phyloP scores from a whole-genome alignment of 2,113 vertebrate genomes.

The Lophotis ruficrista region DNA sequence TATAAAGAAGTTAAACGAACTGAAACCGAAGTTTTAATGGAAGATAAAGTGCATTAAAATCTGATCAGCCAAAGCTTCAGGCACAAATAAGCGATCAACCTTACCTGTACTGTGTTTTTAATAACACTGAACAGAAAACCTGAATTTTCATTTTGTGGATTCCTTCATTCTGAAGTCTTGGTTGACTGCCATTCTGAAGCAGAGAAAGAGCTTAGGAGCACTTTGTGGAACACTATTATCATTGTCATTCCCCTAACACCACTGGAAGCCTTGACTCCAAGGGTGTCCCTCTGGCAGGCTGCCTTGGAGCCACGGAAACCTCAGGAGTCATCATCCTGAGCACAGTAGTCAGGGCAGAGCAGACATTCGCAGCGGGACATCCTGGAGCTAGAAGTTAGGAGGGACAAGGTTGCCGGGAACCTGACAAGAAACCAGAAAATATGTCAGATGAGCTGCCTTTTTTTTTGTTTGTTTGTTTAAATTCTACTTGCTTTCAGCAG shows the following conservation, averaged over 20 bases:
- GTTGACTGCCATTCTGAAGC: neutral
- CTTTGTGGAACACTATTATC: neutral
- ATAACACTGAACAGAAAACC: neutral
- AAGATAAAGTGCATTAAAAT: neutral
- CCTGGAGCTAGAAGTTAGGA: neutral
- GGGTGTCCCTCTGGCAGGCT: neutral
- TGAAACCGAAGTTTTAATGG: neutral
- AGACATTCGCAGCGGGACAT: neutral
- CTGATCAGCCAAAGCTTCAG: neutral
- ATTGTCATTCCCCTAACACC: neutral
- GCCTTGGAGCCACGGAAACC: neutral
- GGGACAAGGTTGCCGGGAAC: neutral
- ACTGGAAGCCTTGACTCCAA: neutral
- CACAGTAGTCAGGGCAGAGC: neutral
- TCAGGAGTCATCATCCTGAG: neutral
- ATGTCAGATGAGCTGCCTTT: neutral
- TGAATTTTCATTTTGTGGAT: neutral
- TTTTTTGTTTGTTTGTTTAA: neutral
- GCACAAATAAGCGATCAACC: neutral
- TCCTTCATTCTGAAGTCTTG: neutral
- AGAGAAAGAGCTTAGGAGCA: neutral
- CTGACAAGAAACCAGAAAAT: neutral
- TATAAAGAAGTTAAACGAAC: neutral
- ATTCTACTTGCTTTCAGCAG: neutral
- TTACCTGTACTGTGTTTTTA: neutral